These are phyloP conservation scores for Thyatira batis DNA, from an alignment of 2,888 invertebrate species.

Conservation along the genomic window DNA sequence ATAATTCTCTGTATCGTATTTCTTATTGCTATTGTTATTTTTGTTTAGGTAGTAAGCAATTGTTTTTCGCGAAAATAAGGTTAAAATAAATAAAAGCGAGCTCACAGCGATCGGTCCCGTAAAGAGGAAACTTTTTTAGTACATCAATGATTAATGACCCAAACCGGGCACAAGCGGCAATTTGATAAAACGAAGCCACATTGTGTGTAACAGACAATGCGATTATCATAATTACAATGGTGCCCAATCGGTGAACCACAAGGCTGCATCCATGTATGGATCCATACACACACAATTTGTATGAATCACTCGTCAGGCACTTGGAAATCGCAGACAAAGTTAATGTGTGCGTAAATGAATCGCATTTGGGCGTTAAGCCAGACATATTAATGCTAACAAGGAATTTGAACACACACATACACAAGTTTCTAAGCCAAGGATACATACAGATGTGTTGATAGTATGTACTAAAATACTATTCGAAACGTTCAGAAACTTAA, in stretches of 20 bases:
- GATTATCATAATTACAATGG: slow-evolving; percentile 37
- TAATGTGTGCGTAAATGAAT: neutral
- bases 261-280: slow-evolving; percentile 43
- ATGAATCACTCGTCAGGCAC: slow-evolving; percentile 26
- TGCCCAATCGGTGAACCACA: slow-evolving; percentile 31
- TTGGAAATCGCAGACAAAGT: neutral
- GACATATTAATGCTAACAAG: neutral
- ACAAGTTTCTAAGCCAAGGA: neutral
- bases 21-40: too few relatives aligned
- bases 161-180: neutral
- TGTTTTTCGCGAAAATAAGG: too few relatives aligned
- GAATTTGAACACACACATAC: neutral
- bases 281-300: slow-evolving; percentile 26
- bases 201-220: slow-evolving; percentile 8
- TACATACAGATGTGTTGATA: neutral
- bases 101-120: too few relatives aligned
- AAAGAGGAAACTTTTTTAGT: neutral
- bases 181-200: neutral
- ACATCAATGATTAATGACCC: neutral
- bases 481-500: neutral
- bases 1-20: too few relatives aligned
- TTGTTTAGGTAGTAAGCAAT: too few relatives aligned
- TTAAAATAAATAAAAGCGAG: too few relatives aligned
- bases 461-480: neutral
- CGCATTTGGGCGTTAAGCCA: neutral